These are phyloP conservation scores for Mirza zaza DNA, from an alignment of 2,113 vertebrate genomes.

Conservation along the genomic window DNA sequence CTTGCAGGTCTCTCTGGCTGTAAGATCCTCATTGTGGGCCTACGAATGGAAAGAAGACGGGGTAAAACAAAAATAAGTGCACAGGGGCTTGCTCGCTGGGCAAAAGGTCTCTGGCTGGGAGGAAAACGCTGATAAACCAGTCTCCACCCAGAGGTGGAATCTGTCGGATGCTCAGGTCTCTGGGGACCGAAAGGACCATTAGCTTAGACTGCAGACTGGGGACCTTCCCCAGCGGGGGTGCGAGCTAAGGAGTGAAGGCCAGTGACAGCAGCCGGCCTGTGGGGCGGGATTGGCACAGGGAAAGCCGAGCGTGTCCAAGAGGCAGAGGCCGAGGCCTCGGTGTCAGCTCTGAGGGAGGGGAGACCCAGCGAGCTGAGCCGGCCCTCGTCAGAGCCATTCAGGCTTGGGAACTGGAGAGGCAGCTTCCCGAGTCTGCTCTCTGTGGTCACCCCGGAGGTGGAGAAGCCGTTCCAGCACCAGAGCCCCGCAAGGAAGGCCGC, in stretches of 20 bases:
- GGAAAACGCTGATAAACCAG: background rate
- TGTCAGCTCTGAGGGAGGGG: background rate
- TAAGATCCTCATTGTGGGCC: slow-evolving; percentile 84
- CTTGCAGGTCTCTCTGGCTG: slow-evolving; percentile 83
- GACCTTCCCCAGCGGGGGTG: background rate
- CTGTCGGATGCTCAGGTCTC: background rate
- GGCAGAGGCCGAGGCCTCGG: background rate
- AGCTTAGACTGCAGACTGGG: background rate
- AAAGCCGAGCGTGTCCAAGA: background rate
- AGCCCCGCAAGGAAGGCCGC: background rate
- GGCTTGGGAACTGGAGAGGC: background rate
- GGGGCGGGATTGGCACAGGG: fast-evolving
- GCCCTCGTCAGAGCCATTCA: background rate
- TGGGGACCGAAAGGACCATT: background rate
- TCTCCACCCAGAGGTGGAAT: background rate
- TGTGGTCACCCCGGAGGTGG: too few species aligned
- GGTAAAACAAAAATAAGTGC: background rate
- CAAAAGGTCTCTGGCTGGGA: background rate
- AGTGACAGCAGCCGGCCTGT: fast-evolving
- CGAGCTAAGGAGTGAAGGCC: too few species aligned
- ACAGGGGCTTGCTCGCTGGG: background rate
- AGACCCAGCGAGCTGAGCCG: background rate
- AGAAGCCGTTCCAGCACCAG: background rate
- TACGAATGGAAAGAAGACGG: slow-evolving; percentile 62
- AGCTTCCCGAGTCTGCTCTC: background rate